Evolutionary conservation across 2,888 invertebrate species (phyloP).

Genomic region (Plebejus argus): DNA sequence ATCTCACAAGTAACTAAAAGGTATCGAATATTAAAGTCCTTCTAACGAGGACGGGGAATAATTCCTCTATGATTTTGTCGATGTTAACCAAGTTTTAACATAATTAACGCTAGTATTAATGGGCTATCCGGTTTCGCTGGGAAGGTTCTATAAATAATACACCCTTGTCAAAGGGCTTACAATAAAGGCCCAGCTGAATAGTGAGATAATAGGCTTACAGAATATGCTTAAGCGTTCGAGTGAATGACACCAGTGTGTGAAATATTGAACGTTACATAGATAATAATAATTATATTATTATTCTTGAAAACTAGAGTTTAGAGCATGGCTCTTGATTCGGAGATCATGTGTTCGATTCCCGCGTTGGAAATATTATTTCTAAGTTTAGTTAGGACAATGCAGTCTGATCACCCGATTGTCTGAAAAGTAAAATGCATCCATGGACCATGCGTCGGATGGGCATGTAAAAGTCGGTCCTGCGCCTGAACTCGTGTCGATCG

Average conservation of each 20-base stretch:
- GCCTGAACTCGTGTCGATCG: too few species aligned
- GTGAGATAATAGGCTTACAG: constrained; percentile 26
- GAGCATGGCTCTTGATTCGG: too few species aligned
- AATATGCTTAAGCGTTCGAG: constrained; percentile 5
- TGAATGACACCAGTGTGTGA: background rate
- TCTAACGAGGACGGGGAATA: background rate
- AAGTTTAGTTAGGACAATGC: too few species aligned
- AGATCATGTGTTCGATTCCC: too few species aligned
- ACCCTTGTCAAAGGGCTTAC: constrained; percentile 67
- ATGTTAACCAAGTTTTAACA: constrained; percentile 23
- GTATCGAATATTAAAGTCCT: background rate
- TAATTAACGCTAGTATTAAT: constrained; percentile 31
- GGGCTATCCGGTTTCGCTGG: constrained; percentile 39
- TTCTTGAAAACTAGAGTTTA: too few species aligned
- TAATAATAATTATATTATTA: too few species aligned
- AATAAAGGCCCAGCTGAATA: constrained; percentile 36
- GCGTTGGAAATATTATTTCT: too few species aligned
- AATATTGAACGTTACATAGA: background rate
- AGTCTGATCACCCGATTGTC: too few species aligned
- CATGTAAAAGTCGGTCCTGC: too few species aligned
- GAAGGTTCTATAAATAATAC: constrained; percentile 63
- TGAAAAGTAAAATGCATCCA: too few species aligned
- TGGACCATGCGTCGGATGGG: too few species aligned
- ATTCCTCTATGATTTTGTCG: background rate
- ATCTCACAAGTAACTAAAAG: background rate